A percentile compares a stretch with the other conserved stretches of the same genome.
Conservation (phyloP, 30 jellyfish, hydroid and myxozoan genomes). For the Catostylus mosaicus region DNA sequence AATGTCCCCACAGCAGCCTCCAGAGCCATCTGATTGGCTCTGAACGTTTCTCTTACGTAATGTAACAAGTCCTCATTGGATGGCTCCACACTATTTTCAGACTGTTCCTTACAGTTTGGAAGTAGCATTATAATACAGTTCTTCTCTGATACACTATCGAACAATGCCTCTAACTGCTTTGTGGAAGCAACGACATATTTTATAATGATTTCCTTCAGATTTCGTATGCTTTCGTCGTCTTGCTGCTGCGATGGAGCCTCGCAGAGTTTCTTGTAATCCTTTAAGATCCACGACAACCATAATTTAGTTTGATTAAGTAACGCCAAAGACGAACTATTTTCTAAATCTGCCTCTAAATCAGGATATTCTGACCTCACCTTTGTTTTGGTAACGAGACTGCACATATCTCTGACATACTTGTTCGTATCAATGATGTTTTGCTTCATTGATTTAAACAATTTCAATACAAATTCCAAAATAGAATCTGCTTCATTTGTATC, state of each 20-base stretch:
- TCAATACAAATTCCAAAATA: conserved; percentile 18
- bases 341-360: background rate
- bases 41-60: conserved; percentile 71
- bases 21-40: conserved; percentile 80
- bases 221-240: conserved; percentile 24
- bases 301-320: conserved; percentile 22
- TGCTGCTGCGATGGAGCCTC: conserved; percentile 30
- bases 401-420: conserved; percentile 16
- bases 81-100: conserved; percentile 20
- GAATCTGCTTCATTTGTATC: conserved; percentile 5
- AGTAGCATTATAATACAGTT: conserved; percentile 72
- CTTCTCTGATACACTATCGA: conserved; percentile 64
- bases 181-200: conserved; percentile 71
- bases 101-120: conserved; percentile 29
- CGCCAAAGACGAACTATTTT: background rate
- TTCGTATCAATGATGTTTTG: conserved; percentile 29
- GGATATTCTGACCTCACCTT: conserved; percentile 47
- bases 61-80: conserved; percentile 67
- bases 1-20: conserved; percentile 80
- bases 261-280: conserved; percentile 47
- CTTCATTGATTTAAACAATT: conserved; percentile 25
- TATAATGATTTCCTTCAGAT: conserved; percentile 46
- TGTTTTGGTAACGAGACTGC: conserved; percentile 33
- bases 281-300: conserved; percentile 55
- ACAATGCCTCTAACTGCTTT: conserved; percentile 64